Conservation (phyloP, 2,113 vertebrate species). For the Oriolus oriolus region DNA sequence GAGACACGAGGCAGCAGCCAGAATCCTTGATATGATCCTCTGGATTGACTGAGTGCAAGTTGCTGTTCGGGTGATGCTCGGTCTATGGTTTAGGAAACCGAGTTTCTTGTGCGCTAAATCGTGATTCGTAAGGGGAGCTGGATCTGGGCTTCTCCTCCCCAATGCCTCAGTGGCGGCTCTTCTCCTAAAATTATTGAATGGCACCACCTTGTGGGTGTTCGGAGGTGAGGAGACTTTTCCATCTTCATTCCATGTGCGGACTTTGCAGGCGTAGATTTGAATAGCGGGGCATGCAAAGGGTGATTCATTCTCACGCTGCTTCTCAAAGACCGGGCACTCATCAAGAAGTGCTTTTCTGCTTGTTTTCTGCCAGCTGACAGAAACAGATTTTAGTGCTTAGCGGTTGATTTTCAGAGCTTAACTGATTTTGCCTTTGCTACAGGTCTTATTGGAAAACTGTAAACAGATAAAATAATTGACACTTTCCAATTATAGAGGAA, state of each 20-base stretch:
- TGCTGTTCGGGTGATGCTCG: not conserved
- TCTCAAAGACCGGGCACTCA: not conserved
- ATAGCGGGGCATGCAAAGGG: not conserved
- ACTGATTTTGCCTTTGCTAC: not conserved
- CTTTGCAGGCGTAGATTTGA: not conserved
- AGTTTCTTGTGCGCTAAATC: not conserved
- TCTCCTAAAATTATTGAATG: conserved; percentile 2
- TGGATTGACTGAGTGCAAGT: not conserved
- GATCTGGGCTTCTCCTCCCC: not conserved
- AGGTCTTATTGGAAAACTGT: not conserved
- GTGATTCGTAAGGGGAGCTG: not conserved
- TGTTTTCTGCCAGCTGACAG: not conserved
- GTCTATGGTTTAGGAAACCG: accelerated
- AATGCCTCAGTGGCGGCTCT: not conserved
- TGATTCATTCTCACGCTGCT: not conserved
- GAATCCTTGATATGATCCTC: not conserved
- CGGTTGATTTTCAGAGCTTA: not conserved
- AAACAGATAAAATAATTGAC: not conserved
- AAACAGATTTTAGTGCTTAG: not conserved
- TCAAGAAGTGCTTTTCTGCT: not conserved
- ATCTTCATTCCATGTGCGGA: not conserved
- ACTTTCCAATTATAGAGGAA: not conserved
- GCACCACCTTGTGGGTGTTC: conserved; percentile 50
- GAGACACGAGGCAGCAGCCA: not conserved
- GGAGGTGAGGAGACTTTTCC: not conserved